phyloP scores from a whole-genome alignment of 2,113 vertebrate genomes.

The Vombatus ursinus region DNA sequence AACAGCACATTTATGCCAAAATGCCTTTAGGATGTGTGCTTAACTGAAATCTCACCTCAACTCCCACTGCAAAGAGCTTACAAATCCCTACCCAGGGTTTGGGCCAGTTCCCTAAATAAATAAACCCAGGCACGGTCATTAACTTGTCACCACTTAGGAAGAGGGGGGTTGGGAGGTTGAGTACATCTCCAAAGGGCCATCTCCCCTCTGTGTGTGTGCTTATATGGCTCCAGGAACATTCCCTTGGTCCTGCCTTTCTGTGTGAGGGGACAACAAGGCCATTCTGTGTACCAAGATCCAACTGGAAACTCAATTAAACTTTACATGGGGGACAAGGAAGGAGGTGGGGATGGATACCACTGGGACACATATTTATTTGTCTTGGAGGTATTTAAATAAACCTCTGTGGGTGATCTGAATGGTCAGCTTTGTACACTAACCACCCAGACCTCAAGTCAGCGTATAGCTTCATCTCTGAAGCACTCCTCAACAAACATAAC shows the following conservation, averaged over 20 bases:
- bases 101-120: slow-evolving; percentile 69
- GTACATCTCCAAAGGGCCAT: slow-evolving; percentile 66
- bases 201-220: slow-evolving; percentile 64
- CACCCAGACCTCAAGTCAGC: slow-evolving; percentile 31
- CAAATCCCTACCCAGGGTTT: slow-evolving; percentile 56
- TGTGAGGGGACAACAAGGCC: slow-evolving; percentile 63
- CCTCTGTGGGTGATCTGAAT: slow-evolving; percentile 63
- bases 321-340: slow-evolving; percentile 16
- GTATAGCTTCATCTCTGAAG: slow-evolving; percentile 37
- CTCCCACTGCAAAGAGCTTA: slow-evolving; percentile 59
- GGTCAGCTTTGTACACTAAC: slow-evolving; percentile 63
- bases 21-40: slow-evolving; percentile 66
- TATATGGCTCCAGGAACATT: slow-evolving; percentile 52
- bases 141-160: slow-evolving; percentile 70
- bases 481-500: neutral
- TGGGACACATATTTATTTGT: slow-evolving; percentile 74
- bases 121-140: slow-evolving; percentile 70
- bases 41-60: slow-evolving; percentile 66
- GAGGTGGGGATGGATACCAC: slow-evolving; percentile 40
- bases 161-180: slow-evolving; percentile 27
- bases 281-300: slow-evolving; percentile 65
- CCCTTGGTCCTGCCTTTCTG: neutral
- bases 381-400: slow-evolving; percentile 70
- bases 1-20: slow-evolving; percentile 63
- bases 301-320: slow-evolving; percentile 50